These are phyloP conservation scores for Styela plicata DNA, from an alignment of 23 tunicate genomes.

Conservation along the genomic window DNA sequence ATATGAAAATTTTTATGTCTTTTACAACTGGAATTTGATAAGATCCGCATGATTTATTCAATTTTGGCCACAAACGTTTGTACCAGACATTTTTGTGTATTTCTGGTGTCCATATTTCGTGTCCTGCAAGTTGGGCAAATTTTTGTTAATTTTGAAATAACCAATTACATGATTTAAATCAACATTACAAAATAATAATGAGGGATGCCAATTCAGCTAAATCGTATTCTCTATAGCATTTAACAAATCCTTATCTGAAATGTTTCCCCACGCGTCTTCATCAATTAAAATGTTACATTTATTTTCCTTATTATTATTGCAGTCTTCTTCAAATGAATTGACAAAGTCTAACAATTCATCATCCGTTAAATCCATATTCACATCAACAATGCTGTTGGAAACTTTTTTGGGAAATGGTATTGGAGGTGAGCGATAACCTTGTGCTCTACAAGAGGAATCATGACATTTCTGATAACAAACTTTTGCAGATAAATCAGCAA, in stretches of 20 bases:
- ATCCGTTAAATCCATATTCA: constrained; percentile 4
- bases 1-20: too few species aligned
- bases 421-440: constrained; percentile 31
- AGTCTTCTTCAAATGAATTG: background rate
- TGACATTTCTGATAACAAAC: constrained; percentile 77
- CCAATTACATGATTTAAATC: too few species aligned
- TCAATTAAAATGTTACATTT: background rate
- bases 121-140: too few species aligned
- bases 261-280: background rate
- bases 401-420: constrained; percentile 40
- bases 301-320: background rate
- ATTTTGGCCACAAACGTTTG: too few species aligned
- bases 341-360: constrained; percentile 15
- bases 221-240: background rate
- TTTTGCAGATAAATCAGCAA: constrained; percentile 41
- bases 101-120: too few species aligned
- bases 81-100: too few species aligned
- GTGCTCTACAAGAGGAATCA: constrained; percentile 62
- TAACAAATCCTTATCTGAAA: constrained; percentile 10
- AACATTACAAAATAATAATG: too few species aligned
- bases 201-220: too few species aligned
- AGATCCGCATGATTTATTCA: too few species aligned
- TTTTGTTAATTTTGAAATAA: too few species aligned
- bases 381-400: background rate
- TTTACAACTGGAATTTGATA: too few species aligned